Conservation (phyloP, 1,140 invertebrate genomes). For the Pogonognathellus flavescens region DNA sequence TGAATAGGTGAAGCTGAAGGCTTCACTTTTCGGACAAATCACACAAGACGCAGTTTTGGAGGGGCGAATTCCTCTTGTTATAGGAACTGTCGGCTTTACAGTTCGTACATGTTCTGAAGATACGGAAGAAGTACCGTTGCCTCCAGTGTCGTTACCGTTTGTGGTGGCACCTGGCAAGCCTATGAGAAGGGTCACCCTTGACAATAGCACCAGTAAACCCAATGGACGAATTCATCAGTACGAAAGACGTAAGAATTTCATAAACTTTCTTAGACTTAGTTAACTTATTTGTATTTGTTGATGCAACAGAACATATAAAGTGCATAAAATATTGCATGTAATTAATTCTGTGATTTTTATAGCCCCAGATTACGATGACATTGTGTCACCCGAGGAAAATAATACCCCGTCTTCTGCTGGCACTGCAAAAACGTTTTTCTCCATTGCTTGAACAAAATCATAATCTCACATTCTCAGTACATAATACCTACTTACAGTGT, state of each 20-base stretch:
- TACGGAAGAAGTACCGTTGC: too few relatives aligned
- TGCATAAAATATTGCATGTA: not conserved
- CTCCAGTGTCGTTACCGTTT: not conserved
- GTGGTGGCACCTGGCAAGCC: not conserved
- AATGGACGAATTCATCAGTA: not conserved
- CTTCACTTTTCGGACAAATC: conserved; percentile 18
- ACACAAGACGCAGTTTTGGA: conserved; percentile 10
- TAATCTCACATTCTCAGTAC: too few relatives aligned
- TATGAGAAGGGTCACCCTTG: not conserved
- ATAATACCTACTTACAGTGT: too few relatives aligned
- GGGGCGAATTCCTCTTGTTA: not conserved
- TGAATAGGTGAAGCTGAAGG: conserved; percentile 12
- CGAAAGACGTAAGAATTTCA: not conserved
- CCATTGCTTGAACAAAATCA: not conserved
- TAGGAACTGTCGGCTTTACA: conserved; percentile 11
- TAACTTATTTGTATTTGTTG: too few relatives aligned
- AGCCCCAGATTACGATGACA: not conserved
- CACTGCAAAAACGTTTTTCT: conserved; percentile 18
- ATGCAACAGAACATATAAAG: not conserved
- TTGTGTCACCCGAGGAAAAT: not conserved
- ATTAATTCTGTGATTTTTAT: not conserved
- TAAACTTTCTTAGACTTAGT: too few relatives aligned
- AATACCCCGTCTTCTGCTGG: not conserved
- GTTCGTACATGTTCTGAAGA: not conserved
- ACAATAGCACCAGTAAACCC: not conserved